Percentiles rank a stretch among this genome's conserved stretches.
Evolutionary conservation across 1,140 invertebrate species (phyloP).

Genomic region (Drosophila tristis): DNA sequence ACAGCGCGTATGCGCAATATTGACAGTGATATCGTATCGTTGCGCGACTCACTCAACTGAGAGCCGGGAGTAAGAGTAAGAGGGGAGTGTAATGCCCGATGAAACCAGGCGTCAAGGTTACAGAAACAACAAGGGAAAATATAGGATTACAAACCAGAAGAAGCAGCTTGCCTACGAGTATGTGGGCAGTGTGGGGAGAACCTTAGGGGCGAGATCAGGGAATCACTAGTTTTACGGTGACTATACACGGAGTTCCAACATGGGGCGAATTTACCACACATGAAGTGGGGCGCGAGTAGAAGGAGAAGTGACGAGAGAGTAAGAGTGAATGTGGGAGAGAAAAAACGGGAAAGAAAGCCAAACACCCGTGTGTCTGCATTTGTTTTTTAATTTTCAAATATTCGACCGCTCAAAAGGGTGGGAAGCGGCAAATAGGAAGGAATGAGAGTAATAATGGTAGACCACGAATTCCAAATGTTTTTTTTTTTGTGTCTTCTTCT

Average conservation of each 20-base stretch:
- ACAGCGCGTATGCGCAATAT: constrained; percentile 70
- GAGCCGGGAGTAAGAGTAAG: constrained; percentile 1
- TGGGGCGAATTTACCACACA: too few relatives aligned
- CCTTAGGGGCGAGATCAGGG: too few relatives aligned
- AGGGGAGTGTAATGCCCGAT: constrained; percentile 71
- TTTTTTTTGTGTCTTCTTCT: constrained; percentile 35
- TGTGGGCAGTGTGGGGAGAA: too few relatives aligned
- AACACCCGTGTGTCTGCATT: constrained; percentile 48
- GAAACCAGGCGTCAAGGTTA: constrained; percentile 75
- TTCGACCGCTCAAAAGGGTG: constrained; percentile 16
- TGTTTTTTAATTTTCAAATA: constrained; percentile 63
- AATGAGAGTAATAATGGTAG: constrained; percentile 4
- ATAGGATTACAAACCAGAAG: constrained; percentile 11
- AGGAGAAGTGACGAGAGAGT: too few relatives aligned
- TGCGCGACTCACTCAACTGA: neutral
- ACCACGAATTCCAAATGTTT: constrained; percentile 46
- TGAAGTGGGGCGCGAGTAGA: too few relatives aligned
- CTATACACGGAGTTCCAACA: too few relatives aligned
- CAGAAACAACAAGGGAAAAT: constrained; percentile 38
- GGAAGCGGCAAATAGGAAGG: neutral
- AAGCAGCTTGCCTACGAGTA: neutral
- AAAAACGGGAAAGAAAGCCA: neutral
- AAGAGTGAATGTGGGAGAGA: neutral
- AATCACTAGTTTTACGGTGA: too few relatives aligned
- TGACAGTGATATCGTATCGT: constrained; percentile 76